A percentile compares a stretch with the other conserved stretches of the same genome.
Evolutionary conservation across 2,888 invertebrate species (phyloP).

Genomic region (Rhagonycha lutea): DNA sequence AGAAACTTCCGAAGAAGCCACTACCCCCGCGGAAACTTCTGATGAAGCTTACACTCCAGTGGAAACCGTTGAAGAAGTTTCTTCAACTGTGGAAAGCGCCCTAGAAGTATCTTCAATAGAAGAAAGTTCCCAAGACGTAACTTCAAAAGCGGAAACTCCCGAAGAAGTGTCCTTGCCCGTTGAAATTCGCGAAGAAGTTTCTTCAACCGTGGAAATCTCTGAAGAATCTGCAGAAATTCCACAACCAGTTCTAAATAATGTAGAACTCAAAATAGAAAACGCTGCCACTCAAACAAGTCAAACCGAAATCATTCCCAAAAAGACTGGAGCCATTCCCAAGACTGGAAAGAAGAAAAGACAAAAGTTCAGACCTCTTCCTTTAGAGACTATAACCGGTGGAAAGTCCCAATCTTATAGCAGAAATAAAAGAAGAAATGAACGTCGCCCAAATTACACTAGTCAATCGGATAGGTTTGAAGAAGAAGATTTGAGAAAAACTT

Average conservation of each 20-base stretch:
- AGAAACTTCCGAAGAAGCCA: neutral
- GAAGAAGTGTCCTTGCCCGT: neutral
- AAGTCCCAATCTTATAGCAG: neutral
- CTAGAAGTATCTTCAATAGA: neutral
- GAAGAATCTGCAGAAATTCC: neutral
- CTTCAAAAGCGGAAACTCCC: neutral
- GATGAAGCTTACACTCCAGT: neutral
- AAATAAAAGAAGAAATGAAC: slow-evolving; percentile 23
- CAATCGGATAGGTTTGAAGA: slow-evolving; percentile 7
- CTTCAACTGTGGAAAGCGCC: neutral
- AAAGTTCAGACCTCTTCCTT: neutral
- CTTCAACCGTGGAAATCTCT: neutral
- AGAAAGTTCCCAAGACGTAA: neutral
- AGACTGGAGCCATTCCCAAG: neutral
- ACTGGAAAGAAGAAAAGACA: neutral
- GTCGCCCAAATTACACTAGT: slow-evolving; percentile 25
- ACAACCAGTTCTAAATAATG: neutral
- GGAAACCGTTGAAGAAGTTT: neutral
- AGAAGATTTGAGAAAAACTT: slow-evolving; percentile 42
- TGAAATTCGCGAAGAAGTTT: neutral
- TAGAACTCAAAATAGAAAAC: neutral
- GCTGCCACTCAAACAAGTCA: neutral
- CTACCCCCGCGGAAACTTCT: neutral
- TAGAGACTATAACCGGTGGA: neutral
- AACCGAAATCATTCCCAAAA: neutral